These are phyloP conservation scores for Anolis carolinensis DNA, from an alignment of 2,113 vertebrate genomes.

Conservation along the genomic window DNA sequence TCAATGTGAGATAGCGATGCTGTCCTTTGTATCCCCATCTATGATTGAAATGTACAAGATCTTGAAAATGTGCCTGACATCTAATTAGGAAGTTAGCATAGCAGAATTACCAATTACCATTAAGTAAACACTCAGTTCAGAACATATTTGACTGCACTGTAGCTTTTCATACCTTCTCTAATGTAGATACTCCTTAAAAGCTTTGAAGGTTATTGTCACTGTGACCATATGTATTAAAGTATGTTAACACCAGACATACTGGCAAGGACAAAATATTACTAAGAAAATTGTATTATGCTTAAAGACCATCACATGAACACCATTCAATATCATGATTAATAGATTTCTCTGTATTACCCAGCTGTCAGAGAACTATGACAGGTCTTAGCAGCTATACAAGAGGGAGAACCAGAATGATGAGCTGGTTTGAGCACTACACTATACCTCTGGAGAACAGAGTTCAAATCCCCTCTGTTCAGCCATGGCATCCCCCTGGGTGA, in stretches of 20 bases:
- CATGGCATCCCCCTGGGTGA: too few relatives aligned
- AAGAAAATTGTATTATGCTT: too few relatives aligned
- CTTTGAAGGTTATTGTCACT: not conserved
- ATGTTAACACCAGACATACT: not conserved
- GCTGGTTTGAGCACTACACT: too few relatives aligned
- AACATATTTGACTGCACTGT: rapidly evolving
- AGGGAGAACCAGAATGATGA: too few relatives aligned
- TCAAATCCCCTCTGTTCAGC: too few relatives aligned
- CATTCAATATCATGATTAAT: too few relatives aligned
- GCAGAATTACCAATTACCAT: not conserved
- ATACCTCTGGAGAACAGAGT: too few relatives aligned
- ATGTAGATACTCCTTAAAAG: not conserved
- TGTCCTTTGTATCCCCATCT: conserved; percentile 32
- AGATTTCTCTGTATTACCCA: too few relatives aligned
- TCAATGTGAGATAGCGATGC: conserved; percentile 10
- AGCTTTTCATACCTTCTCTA: not conserved
- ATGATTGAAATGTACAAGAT: not conserved
- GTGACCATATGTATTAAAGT: not conserved
- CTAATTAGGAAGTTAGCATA: conserved; percentile 16
- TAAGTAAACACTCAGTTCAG: not conserved
- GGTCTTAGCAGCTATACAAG: too few relatives aligned
- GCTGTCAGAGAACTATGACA: too few relatives aligned
- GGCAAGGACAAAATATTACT: not conserved
- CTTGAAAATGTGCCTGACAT: not conserved
- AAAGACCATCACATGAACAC: too few relatives aligned